Conservation (phyloP, 2,797 vertebrate genomes). For the Notolepis coatsorum region DNA sequence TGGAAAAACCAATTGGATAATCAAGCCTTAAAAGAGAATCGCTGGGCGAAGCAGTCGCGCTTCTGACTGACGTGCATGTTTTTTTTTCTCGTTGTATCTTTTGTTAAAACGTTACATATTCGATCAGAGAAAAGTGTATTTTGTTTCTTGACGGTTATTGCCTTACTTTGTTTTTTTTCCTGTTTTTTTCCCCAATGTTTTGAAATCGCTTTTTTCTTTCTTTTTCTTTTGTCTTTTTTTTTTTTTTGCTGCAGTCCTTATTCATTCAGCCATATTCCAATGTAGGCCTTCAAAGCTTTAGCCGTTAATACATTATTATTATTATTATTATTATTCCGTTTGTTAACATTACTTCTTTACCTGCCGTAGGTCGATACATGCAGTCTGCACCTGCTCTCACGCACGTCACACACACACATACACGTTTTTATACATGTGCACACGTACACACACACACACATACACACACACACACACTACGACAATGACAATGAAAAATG, state of each 20-base stretch:
- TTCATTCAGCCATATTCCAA: conserved; percentile 80
- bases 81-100: conserved; percentile 74
- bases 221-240: conserved; percentile 37
- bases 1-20: no score
- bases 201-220: conserved; percentile 32
- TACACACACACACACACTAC: conserved; percentile 31
- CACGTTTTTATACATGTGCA: background rate
- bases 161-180: conserved; percentile 64
- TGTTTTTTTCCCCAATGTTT: conserved; percentile 45
- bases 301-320: conserved; percentile 67
- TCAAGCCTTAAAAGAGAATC: conserved; percentile 85
- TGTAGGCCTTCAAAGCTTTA: conserved; percentile 78
- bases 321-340: conserved; percentile 65
- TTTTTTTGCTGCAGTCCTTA: conserved; percentile 66
- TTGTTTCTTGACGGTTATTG: conserved; percentile 76
- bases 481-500: conserved; percentile 65
- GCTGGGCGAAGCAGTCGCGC: conserved; percentile 70
- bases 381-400: conserved; percentile 43
- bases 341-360: conserved; percentile 48
- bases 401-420: conserved; percentile 5
- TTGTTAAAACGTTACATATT: conserved; percentile 69
- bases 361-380: conserved; percentile 51
- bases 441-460: conserved; percentile 6
- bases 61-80: conserved; percentile 81
- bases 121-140: conserved; percentile 74